Base-by-base conservation (phyloP, 2,888 invertebrate genomes). In the Amphipyra tragopoginis region DNA sequence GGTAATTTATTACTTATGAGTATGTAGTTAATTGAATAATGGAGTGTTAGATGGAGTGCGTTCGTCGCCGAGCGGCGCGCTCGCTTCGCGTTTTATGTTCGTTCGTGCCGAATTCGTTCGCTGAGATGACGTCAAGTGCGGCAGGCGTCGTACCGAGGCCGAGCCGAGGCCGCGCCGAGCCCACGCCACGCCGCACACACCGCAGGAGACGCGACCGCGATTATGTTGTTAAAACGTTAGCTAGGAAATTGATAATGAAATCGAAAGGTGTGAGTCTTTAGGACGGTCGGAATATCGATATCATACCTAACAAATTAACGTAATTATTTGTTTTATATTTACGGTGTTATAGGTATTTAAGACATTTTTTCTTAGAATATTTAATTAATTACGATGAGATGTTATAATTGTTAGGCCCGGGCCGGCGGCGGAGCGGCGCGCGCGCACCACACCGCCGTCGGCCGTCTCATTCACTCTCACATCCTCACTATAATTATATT, bases 191-290 rank as follows among this genome's bases (percentile, higher is more conserved):
- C 84, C 83, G 85, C 87, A 83, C 85, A 84, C 86, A 85, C 87
- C 87, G 86, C 89, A 88, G 72, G 88, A 90, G 91, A 90, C 90
- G 92, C 90, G 92, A 90, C 93, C 92, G 92, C 92, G 87, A 90
- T 92, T 91, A 91, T 86, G 88, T 94, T 94, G 93, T 94, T 94
- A 91, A 91, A 93, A 93, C 92, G 91, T 94, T 94, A 94, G 94
- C 94, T 94, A 94, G 94, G 94, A 94, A 94, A 94, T 93, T 94
- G 94, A 94, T 93, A 93, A 94, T 93, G 88, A 94, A 93, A 94
- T 91, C 93, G 90, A 93, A 89, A 91, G 93, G 94, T 93, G 93
- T 94, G 93, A 90, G 92, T 93, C 93, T 92, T 84, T 92, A 92
- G 90, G 93, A 93, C 93, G 91, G 91, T 93, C 90, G 92, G 91